phyloP scores from a whole-genome alignment of 2,888 invertebrate species.

The Mimachlamys varia region DNA sequence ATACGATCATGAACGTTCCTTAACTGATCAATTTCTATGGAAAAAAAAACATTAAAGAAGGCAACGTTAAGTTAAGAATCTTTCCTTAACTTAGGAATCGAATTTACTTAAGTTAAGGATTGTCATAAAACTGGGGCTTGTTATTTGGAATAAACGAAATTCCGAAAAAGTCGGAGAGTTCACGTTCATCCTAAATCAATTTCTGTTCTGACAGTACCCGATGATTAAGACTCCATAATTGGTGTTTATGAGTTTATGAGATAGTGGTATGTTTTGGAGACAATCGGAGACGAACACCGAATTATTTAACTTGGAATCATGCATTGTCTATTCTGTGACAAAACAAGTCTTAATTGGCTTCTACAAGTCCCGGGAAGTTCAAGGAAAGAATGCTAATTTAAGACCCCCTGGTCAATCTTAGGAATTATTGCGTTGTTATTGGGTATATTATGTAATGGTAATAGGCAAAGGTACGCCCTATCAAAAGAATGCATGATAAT shows the following conservation, averaged over 20 bases:
- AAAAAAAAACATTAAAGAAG: too few relatives aligned
- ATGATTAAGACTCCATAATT: too few relatives aligned
- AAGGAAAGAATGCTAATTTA: background rate
- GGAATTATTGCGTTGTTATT: background rate
- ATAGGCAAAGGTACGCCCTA: background rate
- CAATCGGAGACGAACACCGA: background rate
- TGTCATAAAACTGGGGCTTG: too few relatives aligned
- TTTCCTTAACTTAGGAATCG: too few relatives aligned
- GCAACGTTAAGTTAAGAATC: too few relatives aligned
- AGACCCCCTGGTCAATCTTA: background rate
- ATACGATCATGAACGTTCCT: too few relatives aligned
- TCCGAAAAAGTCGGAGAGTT: too few relatives aligned
- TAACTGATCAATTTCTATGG: too few relatives aligned
- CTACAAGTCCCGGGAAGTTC: background rate
- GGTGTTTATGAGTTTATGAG: background rate
- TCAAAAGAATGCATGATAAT: background rate
- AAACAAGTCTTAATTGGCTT: background rate
- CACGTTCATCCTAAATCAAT: background rate
- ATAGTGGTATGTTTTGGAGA: background rate
- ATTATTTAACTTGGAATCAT: background rate
- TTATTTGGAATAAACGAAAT: too few relatives aligned
- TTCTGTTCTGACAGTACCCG: background rate
- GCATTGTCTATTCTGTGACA: background rate
- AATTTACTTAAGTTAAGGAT: too few relatives aligned
- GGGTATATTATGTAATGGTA: background rate